These are phyloP conservation scores for Sylvilagus floridanus DNA, from an alignment of 2,797 vertebrate genomes.

Conservation along the genomic window DNA sequence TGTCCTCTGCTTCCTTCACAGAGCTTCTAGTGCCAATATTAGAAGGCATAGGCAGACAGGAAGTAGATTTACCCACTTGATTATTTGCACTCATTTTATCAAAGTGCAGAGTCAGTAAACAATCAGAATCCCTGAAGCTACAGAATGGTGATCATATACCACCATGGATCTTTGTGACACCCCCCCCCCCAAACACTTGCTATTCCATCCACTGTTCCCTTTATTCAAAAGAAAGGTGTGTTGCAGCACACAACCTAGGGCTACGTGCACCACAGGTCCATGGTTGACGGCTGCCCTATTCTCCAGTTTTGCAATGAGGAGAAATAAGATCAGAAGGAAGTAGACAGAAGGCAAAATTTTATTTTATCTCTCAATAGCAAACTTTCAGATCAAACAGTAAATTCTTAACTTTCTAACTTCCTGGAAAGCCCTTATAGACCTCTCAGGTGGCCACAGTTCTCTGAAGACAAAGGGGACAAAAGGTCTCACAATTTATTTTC, in stretches of 20 bases:
- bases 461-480: neutral
- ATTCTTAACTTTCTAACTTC: slow-evolving; percentile 26
- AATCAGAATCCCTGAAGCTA: neutral
- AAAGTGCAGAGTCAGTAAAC: neutral
- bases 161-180: neutral
- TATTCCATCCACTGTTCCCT: neutral
- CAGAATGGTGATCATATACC: neutral
- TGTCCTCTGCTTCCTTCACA: neutral
- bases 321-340: neutral
- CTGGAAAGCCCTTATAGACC: neutral
- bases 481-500: neutral
- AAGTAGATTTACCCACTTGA: neutral
- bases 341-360: neutral
- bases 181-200: neutral
- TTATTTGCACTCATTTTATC: neutral
- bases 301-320: neutral
- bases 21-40: neutral
- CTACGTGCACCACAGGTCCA: neutral
- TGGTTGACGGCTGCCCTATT: neutral
- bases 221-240: neutral
- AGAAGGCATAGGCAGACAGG: neutral
- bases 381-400: slow-evolving; percentile 1
- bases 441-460: neutral
- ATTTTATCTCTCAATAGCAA: neutral
- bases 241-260: neutral